A percentile compares a stretch with the other conserved stretches of the same genome.
Conservation (phyloP, 2,888 invertebrate species). For the Cyrtodaria siliqua region DNA sequence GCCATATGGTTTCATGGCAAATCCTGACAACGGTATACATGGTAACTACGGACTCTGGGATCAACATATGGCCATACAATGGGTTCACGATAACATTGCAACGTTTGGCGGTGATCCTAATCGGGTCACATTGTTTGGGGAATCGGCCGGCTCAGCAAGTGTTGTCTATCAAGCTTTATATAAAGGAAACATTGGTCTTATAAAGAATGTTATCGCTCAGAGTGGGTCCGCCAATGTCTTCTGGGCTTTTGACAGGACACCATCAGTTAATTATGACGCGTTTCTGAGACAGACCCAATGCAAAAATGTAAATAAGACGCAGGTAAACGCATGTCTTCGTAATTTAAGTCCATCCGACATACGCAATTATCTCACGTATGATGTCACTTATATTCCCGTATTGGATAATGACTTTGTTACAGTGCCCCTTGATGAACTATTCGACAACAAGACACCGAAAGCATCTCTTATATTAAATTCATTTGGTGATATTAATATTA, state of each 20-base stretch:
- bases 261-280: background rate
- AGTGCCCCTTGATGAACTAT: background rate
- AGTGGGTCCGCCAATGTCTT: conserved; percentile 14
- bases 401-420: conserved; percentile 15
- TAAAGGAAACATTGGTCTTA: conserved; percentile 16
- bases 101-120: conserved; percentile 32
- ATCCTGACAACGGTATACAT: conserved; percentile 4
- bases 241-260: conserved; percentile 13
- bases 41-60: conserved; percentile 40
- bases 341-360: background rate
- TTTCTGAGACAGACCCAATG: conserved; percentile 6
- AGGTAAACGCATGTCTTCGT: conserved; percentile 12
- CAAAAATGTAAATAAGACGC: background rate
- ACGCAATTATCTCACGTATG: background rate
- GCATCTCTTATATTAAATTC: background rate
- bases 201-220: conserved; percentile 22
- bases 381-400: background rate
- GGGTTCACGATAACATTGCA: conserved; percentile 38
- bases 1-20: conserved; percentile 23
- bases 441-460: background rate
- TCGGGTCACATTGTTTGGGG: conserved; percentile 31
- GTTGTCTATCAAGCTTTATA: conserved; percentile 36
- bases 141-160: conserved; percentile 24
- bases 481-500: conserved; percentile 2
- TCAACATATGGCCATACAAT: conserved; percentile 38